Evolutionary conservation across 2,113 vertebrate genomes (phyloP), one percentile per base, ranked within the genome.

Genomic region (Spea multiplicata): DNA sequence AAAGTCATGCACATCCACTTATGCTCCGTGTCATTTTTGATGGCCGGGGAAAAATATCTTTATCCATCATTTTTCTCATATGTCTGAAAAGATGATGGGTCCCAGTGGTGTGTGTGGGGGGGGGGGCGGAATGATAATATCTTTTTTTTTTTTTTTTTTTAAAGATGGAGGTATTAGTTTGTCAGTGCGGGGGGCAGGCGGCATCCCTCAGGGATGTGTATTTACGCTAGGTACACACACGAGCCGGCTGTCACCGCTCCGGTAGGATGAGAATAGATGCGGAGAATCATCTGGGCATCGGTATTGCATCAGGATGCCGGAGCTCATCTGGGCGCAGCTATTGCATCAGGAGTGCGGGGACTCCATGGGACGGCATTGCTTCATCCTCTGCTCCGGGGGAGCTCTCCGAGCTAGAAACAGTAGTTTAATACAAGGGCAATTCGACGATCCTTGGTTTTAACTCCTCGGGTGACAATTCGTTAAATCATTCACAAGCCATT

Each of bases 141-240:
- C 91, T 87, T 89, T 88, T 92, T 88, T 92, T 91, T 92, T 88
- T 92, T 91, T 90, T 74, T 64, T 47, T n/a, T 76, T 87, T 80
- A 80, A 89, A 85, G 91, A 88, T 85, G 8, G 68, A 83, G 88
- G 85, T 87, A 2, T 30, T 44, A 67, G 61, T 53, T 67, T 44
- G 65, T 12, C 52, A 69, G 83, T 73, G 66, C 0, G 0, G 0
- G 13, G 73, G 75, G 75, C 75, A 44, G 75, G 55, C 16, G 45
- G 53, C 17, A 13, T 13, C 53, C 69, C 75, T 84, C 86, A 44
- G 66, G 76, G 85, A 72, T 3, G 5, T 64, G 17, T 70, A 44
- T 81, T 86, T 66, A 74, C 59, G 70, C 83, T 64, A 88, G 78
- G 0, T 59, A 66, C 16, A 80, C 30, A 0, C 76, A 78, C 70